These are phyloP conservation scores for Ecdyonurus torrentis DNA, from an alignment of 2,888 invertebrate genomes.

Conservation along the genomic window DNA sequence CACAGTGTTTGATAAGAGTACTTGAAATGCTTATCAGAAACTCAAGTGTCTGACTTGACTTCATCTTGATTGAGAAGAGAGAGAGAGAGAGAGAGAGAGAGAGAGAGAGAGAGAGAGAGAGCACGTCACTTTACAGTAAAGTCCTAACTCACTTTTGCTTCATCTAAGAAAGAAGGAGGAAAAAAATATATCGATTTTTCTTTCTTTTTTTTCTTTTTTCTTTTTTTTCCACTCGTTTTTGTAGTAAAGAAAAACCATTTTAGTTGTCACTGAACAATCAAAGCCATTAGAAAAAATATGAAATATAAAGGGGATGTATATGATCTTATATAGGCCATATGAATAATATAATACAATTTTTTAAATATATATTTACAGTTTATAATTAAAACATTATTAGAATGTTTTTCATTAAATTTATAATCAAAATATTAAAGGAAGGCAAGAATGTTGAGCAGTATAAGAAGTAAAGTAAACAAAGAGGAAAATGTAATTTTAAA, in stretches of 20 bases:
- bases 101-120: not conserved
- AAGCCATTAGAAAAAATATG: not conserved
- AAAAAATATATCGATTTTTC: too few species aligned
- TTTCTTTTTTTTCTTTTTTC: not conserved
- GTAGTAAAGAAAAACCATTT: not conserved
- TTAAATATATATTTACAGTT: not conserved
- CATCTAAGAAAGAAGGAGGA: too few species aligned
- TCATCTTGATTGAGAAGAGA: not conserved
- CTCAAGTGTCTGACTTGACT: not conserved
- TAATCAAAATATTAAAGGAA: too few species aligned
- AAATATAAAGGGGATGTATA: too few species aligned
- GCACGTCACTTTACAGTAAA: not conserved
- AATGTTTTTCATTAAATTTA: too few species aligned
- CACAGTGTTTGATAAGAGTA: not conserved
- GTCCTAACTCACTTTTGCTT: not conserved
- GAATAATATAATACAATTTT: too few species aligned
- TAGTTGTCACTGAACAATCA: not conserved
- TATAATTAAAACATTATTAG: too few species aligned
- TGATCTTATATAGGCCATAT: too few species aligned
- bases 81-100: not conserved
- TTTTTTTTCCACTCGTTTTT: not conserved
- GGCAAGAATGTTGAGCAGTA: too few species aligned
- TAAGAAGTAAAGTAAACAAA: too few species aligned
- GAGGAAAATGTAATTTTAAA: too few species aligned
- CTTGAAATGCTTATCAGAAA: not conserved